Conservation (phyloP, 2,797 vertebrate genomes). For the Mus spretus region DNA sequence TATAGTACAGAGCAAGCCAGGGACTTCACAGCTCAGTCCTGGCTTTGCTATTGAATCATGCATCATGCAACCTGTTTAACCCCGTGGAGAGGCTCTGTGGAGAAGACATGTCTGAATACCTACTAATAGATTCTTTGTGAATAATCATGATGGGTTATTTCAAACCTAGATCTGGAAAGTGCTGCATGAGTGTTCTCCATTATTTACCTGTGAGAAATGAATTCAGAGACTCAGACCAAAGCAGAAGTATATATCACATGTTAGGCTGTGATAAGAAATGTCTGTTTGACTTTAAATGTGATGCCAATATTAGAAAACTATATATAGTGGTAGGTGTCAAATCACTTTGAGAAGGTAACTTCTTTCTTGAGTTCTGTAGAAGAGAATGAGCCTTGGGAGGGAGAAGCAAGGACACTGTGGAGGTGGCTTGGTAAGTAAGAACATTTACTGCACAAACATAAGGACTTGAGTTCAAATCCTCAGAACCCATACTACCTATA, state of each 20-base stretch:
- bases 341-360: not conserved
- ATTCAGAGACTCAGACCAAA: not conserved
- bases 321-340: not conserved
- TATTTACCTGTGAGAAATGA: not conserved
- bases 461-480: not conserved
- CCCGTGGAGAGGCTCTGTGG: not conserved
- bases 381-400: not conserved
- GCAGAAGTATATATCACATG: accelerated
- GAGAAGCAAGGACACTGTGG: not conserved
- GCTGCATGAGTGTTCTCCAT: too few relatives aligned
- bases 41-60: not conserved
- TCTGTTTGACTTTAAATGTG: not conserved
- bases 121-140: not conserved
- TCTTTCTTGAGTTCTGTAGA: not conserved
- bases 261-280: not conserved
- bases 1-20: not conserved
- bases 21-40: not conserved
- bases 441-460: not conserved
- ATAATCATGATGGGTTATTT: accelerated
- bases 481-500: not conserved
- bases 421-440: not conserved
- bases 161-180: not conserved
- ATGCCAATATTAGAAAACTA: not conserved
- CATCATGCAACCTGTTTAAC: not conserved
- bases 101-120: too few relatives aligned